Base-by-base conservation (phyloP, 2,113 vertebrate species). In the Macrotis lagotis region DNA sequence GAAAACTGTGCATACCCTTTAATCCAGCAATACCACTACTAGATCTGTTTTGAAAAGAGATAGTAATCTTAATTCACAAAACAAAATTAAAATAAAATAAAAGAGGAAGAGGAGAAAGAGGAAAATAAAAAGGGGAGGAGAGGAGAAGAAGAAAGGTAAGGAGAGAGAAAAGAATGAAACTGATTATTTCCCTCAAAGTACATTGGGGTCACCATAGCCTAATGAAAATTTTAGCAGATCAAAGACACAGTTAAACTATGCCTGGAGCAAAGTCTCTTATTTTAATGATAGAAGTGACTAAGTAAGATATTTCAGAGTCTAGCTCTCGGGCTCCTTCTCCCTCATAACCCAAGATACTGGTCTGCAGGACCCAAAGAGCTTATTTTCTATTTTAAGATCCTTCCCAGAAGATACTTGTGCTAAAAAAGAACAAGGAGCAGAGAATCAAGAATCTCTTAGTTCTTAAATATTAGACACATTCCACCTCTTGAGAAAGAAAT, bases 371-470 rank as follows among this genome's bases (percentile, higher is more conserved):
- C 90, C 28, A 89, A 96, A 96, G 93, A 66, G 8, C 66, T 89
- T 91, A 92, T 96, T 97, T 93, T 90, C 50, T 90, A 48, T 28
- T 92, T n/a, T 93, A 49, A 94, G 96, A 96, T 92, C 37, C 93
- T 91, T 50, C 94, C 74, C 51, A 92, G 93, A 96, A 93, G 96
- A 98, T 97, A 96, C 96, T 97, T 96, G 95, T 93, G 91, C 97
- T 97, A 91, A 94, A 92, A n/a, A 96, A 93, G 89, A 96, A 92
- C 95, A 74, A 95, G 50, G 66, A 48, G 95, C 91, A 95, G 94
- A 74, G 47, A 92, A 91, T 91, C 95, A 94, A 90, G 94, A 95
- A 96, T 97, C 53, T 52, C 92, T 97, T 95, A 96, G 97, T 89
- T 95, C 97, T 96, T 96, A 48, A 83, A 88, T 92, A 89, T 44